Evolutionary conservation across 1,140 invertebrate species (phyloP).

Genomic region (Schlechtendalia chinensis): DNA sequence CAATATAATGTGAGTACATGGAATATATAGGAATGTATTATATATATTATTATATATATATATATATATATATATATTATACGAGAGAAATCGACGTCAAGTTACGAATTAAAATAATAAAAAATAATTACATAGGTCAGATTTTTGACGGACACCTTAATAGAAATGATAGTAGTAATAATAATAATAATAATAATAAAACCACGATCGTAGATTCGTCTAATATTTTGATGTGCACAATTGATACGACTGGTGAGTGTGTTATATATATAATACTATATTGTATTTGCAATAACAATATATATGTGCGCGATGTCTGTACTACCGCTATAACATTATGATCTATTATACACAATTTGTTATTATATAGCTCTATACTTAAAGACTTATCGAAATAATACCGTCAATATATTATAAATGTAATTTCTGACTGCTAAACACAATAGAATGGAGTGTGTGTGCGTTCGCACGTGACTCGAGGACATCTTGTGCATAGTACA

Average conservation of each 20-base stretch:
- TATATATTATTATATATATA: background rate
- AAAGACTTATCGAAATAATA: too few relatives aligned
- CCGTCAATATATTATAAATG: too few relatives aligned
- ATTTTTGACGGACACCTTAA: conserved; percentile 20
- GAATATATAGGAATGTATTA: background rate
- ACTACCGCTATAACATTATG: too few relatives aligned
- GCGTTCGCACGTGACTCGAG: too few relatives aligned
- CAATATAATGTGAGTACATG: background rate
- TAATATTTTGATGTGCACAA: background rate
- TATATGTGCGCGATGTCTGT: too few relatives aligned
- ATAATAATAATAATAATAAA: background rate
- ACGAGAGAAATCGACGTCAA: background rate
- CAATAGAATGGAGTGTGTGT: too few relatives aligned
- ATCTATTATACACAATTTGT: too few relatives aligned
- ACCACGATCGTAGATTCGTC: background rate
- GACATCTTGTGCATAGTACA: too few relatives aligned
- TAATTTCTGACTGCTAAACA: too few relatives aligned
- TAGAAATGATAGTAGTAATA: background rate
- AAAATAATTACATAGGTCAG: conserved; percentile 23
- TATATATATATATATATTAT: background rate
- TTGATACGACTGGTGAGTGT: background rate
- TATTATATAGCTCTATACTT: too few relatives aligned
- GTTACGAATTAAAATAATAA: conserved; percentile 26
- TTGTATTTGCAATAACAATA: background rate
- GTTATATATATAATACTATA: background rate